Evolutionary conservation across 2,888 invertebrate genomes (phyloP), one percentile per base, ranked within the genome.

Genomic region (Tachina fera): DNA sequence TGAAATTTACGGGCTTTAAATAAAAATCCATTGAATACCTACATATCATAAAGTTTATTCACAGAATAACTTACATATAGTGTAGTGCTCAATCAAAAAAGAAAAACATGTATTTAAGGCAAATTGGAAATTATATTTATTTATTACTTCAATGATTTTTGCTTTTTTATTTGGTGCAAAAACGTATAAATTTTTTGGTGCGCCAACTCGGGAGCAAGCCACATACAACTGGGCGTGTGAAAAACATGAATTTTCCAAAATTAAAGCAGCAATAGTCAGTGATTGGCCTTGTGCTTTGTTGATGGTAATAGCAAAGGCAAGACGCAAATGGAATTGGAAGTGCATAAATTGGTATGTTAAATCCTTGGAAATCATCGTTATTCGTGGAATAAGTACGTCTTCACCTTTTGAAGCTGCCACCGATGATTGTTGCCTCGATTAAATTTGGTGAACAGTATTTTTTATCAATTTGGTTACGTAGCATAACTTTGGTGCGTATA

Each of bases 151-250:
- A 78, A 78, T 68, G 70, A 63, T 77, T 67, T 76, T 75, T 67
- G 67, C 63, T 77, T 67, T 76, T 75, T 56, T 77, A 56, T 67
- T 77, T 67, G 76, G 56, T 47, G 76, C 67, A 58, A 68, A 67
- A 77, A 56, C 76, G 76, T 56, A 77, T 77, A 77, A 67, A 67
- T 77, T 77, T 68, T 75, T 71, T 43, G 58, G 56, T 31, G 56
- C 65, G 43, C 76, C 76, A 53, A 53, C 9, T 75, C 75, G 51
- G 49, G 65, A 89, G 76, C 88, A 89, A 14, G 88, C 90, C 2
- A 91, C 90, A 85, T 84, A 84, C 75, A 74, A 56, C 87, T 91
- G 90, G 16, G 90, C 90, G 87, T 91, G 89, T 49, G 89, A 89
- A 88, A 90, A 90, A 68, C 88, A 88, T 74, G 56, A 83, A 76